These are phyloP conservation scores for Myiothlypis chrysogaster DNA, from an alignment of 2,797 vertebrate genomes.

Conservation along the genomic window DNA sequence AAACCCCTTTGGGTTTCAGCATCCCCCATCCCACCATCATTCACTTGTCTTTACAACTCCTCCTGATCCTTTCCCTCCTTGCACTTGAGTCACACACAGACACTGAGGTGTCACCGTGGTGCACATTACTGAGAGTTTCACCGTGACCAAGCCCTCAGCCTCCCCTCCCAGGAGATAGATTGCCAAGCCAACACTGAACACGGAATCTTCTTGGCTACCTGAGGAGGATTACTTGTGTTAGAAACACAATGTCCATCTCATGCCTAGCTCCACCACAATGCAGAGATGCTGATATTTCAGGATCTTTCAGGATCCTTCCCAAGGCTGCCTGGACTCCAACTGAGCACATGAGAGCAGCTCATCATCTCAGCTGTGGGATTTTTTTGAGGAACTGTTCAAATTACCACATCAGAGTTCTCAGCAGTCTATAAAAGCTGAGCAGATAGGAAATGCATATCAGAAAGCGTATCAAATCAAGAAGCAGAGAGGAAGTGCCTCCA, in stretches of 20 bases:
- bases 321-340: not conserved
- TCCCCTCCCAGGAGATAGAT: not conserved
- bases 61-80: not conserved
- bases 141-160: not conserved
- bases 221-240: not conserved
- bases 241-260: not conserved
- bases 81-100: fast-evolving
- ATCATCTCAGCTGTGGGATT: not conserved
- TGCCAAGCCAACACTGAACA: fast-evolving
- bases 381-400: slow-evolving; percentile 63
- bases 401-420: slow-evolving; percentile 42
- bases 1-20: not conserved
- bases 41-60: fast-evolving
- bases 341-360: not conserved
- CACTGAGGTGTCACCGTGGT: no score
- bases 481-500: not conserved
- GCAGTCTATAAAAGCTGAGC: slow-evolving; percentile 40
- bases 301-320: not conserved
- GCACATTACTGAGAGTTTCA: not conserved
- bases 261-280: fast-evolving
- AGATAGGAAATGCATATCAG: slow-evolving; percentile 58
- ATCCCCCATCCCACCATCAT: not conserved
- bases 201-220: not conserved
- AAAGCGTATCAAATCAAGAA: not conserved
- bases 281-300: not conserved